Evolutionary conservation across 1,140 invertebrate genomes (phyloP), one percentile per base, ranked within the genome.

Genomic region (Aleiodes sp.): DNA sequence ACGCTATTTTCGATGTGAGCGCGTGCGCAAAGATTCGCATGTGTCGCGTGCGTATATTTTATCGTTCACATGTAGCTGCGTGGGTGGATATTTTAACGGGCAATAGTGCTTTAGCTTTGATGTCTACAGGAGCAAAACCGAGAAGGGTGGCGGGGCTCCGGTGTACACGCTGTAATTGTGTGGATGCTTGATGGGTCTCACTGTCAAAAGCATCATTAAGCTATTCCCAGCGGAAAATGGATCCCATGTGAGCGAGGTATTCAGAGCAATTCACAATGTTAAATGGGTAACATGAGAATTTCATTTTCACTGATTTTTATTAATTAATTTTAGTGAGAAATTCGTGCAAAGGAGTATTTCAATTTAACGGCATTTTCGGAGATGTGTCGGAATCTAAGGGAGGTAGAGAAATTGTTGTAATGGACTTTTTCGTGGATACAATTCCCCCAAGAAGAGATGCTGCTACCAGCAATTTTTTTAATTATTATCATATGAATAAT

Each of bases 101-200:
- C 21, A 52, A 52, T 52, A 12, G 21, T 16, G 21, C 26, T 52
- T 52, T 21, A 24, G 6, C 46, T 52, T 52, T 52, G 46, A 52
- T 52, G 14, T 52, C 12, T n/a, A n/a, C n/a, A n/a, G n/a, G n/a
- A n/a, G n/a, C n/a, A n/a, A 21, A 10, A 16, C 10, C 10, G 46
- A 52, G 12, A 21, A 21, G 16, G 21, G 46, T 52, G 46, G 6
- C 14, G 12, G 19, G 2, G 14, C 10, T 7, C 12, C 19, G 19
- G 3, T 24, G 46, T 52, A 52, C 46, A 52, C 46, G 46, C 46
- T 52, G 19, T 52, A 52, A 52, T 52, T 1, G 46, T 9, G 16
- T 52, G n/a, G n/a, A 24, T 52, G 46, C 19, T 26, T 10, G 46
- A 52, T 52, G 46, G 46, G n/a, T n/a, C n/a, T n/a, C 46, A 52